A percentile compares a stretch with the other conserved stretches of the same genome.
Conservation (phyloP, 2,888 invertebrate genomes). For the Hipparchia sbordonii region DNA sequence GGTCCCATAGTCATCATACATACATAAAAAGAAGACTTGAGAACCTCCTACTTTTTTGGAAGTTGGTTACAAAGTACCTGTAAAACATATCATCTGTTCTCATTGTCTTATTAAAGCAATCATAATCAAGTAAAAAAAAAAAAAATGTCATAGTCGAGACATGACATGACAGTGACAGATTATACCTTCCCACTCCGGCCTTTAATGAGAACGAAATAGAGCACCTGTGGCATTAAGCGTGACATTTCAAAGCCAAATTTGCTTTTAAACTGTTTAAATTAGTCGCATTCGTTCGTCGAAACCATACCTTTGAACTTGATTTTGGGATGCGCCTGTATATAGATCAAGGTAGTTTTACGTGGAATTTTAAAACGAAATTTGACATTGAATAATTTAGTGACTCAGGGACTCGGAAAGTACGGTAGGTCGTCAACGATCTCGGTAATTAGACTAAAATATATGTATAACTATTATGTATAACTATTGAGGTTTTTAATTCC, state of each 20-base stretch:
- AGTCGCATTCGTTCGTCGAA: conserved; percentile 13
- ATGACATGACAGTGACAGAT: conserved; percentile 46
- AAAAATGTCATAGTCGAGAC: conserved; percentile 40
- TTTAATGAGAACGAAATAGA: conserved; percentile 39
- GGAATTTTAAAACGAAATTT: conserved; percentile 1
- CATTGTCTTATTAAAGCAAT: background rate
- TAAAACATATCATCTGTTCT: background rate
- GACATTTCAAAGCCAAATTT: conserved; percentile 40
- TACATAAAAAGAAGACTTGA: no score
- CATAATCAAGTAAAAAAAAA: conserved; percentile 9
- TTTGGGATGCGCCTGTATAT: conserved; percentile 45
- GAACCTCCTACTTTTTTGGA: no score
- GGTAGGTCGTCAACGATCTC: no score
- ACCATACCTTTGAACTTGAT: conserved; percentile 34
- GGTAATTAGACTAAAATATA: no score
- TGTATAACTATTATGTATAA: no score
- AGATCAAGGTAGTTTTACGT: conserved; percentile 3
- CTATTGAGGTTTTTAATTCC: no score
- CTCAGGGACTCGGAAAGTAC: no score
- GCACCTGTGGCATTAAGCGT: conserved; percentile 37
- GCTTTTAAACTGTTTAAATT: conserved; percentile 21
- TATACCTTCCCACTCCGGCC: conserved; percentile 34
- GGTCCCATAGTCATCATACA: no score
- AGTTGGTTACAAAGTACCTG: background rate
- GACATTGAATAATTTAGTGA: background rate